phyloP scores from a whole-genome alignment of 2,113 vertebrate genomes.

The Brachyhypopomus occidentalis region DNA sequence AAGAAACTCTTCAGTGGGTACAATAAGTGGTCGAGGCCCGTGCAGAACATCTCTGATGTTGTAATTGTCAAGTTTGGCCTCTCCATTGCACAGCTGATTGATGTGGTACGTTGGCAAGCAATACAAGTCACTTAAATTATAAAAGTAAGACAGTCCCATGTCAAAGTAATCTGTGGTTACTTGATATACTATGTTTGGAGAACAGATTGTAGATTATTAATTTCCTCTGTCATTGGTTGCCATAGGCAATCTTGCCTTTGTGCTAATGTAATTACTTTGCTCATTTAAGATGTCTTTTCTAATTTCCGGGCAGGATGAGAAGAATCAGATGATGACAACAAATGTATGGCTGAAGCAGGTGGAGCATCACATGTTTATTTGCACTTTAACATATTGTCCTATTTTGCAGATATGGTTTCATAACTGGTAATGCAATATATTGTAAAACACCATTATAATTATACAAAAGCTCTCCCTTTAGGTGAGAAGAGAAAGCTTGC shows the following conservation, averaged over 20 bases:
- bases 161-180: neutral
- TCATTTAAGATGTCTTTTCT: neutral
- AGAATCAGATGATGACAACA: constrained; percentile 91
- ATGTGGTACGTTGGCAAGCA: constrained; percentile 77
- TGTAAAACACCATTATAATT: neutral
- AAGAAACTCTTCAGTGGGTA: constrained; percentile 79
- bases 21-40: constrained; percentile 85
- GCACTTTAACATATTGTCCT: neutral
- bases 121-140: neutral
- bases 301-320: constrained; percentile 76
- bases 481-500: no score
- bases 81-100: constrained; percentile 88
- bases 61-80: constrained; percentile 87
- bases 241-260: neutral
- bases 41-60: constrained; percentile 81
- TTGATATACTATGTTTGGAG: neutral
- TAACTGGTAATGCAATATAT: neutral
- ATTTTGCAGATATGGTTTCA: neutral
- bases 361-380: constrained; percentile 24
- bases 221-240: neutral
- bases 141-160: no score
- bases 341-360: constrained; percentile 90
- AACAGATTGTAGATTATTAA: neutral
- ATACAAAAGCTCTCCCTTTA: neutral
- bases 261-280: constrained; percentile 4